Evolutionary conservation across 2,888 invertebrate species (phyloP), one percentile per base, ranked within the genome.

Genomic region (Notodonta ziczac): DNA sequence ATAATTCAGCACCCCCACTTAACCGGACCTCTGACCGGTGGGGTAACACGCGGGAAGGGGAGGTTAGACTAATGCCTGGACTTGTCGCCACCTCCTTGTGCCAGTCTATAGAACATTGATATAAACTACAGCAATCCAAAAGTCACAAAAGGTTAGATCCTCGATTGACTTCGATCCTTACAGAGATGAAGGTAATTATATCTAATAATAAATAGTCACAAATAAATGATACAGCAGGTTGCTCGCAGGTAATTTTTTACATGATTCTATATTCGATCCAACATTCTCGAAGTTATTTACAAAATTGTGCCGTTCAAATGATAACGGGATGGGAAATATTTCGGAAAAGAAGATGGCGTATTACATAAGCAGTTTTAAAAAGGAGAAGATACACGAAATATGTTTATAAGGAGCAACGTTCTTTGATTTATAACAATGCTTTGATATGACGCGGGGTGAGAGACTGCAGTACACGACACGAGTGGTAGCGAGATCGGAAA

Each of bases 331-430:
- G 35, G 7, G 5, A 61, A 59, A 61, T 59, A 69, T 66, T 56
- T 39, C 56, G 60, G 56, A 61, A 69, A 73, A 79, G 73, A 76
- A 78, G 67, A 69, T 63, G 66, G 67, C 65, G 65, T 74, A 78
- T 81, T 82, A 85, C 79, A 78, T 83, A 83, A 82, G 83, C 78
- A 77, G 84, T 85, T 87, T 89, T 84, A 82, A 88, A 91, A 86
- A 82, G 81, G 84, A 86, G 73, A 74, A 77, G 88, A 88, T 90
- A 85, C 80, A 81, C 84, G 73, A 92, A 90, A 91, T 91, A 92
- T 92, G 91, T 87, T 91, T 87, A 91, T 90, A 84, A 90, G 89
- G 74, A 87, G 84, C 85, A 88, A 87, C 91, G 88, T 87, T 87
- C 76, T 83, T 84, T 91, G 91, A 92, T 92, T 92, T 92, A 92